Conservation (phyloP, 2,113 vertebrate species). For the Perca fluviatilis region DNA sequence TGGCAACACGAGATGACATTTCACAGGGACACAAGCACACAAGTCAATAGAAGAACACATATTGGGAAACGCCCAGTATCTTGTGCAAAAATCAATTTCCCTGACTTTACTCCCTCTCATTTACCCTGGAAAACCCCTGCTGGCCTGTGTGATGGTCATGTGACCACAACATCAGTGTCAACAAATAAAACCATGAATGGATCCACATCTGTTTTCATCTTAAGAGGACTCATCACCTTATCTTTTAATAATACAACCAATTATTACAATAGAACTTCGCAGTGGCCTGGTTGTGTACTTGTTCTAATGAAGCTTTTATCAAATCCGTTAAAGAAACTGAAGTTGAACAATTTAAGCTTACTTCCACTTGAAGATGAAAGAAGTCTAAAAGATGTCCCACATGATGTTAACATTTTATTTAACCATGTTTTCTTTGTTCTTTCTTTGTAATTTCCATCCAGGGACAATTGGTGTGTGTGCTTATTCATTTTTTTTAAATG, state of each 20-base stretch:
- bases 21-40: too few relatives aligned
- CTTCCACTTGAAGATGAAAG: too few relatives aligned
- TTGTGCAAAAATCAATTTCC: not conserved
- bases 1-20: too few relatives aligned
- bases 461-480: too few relatives aligned
- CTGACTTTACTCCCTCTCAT: not conserved
- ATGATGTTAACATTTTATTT: not conserved
- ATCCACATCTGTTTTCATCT: not conserved
- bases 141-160: not conserved
- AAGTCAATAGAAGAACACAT: too few relatives aligned
- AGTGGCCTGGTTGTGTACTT: not conserved
- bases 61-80: too few relatives aligned
- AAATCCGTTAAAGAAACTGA: too few relatives aligned
- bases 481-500: too few relatives aligned
- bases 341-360: too few relatives aligned
- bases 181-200: not conserved
- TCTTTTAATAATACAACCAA: not conserved
- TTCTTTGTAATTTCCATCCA: too few relatives aligned
- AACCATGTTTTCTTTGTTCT: too few relatives aligned
- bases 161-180: not conserved
- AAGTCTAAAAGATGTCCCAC: not conserved
- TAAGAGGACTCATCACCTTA: not conserved
- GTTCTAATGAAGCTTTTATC: not conserved
- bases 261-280: not conserved
- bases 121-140: not conserved